Conservation (phyloP, 2,113 vertebrate genomes). For the Furnarius figulus region DNA sequence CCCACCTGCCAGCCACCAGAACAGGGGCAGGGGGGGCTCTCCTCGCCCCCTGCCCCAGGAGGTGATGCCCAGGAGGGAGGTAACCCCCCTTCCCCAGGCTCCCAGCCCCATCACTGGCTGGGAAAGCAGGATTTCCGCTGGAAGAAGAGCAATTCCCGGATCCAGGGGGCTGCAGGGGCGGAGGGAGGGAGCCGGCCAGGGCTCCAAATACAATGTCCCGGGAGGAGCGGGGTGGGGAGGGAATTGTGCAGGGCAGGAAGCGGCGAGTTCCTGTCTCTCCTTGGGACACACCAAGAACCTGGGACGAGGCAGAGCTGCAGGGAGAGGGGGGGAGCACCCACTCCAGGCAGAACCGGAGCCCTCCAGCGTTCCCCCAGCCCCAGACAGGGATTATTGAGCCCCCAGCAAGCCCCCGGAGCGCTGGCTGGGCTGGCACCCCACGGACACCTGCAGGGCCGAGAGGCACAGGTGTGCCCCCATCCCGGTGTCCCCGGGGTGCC, state of each 20-base stretch:
- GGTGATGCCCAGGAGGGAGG: not conserved
- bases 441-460: not conserved
- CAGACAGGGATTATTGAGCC: no score
- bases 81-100: not conserved
- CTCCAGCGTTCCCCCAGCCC: not conserved
- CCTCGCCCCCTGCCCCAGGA: not conserved
- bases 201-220: conserved; percentile 59
- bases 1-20: not conserved
- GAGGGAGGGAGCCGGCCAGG: conserved; percentile 7
- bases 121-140: conserved; percentile 65
- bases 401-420: not conserved
- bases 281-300: conserved; percentile 18
- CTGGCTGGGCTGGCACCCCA: not conserved
- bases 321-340: not conserved
- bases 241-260: conserved; percentile 59
- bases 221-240: conserved; percentile 41
- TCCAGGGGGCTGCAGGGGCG: conserved; percentile 51
- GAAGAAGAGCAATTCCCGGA: conserved; percentile 69
- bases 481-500: not conserved
- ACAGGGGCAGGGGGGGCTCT: not conserved
- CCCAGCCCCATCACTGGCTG: not conserved
- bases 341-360: not conserved
- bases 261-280: conserved; percentile 43
- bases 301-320: not conserved
- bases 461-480: not conserved